Evolutionary conservation across 2,113 vertebrate genomes (phyloP), one percentile per base, ranked within the genome.

Genomic region (Myotis yumanensis): DNA sequence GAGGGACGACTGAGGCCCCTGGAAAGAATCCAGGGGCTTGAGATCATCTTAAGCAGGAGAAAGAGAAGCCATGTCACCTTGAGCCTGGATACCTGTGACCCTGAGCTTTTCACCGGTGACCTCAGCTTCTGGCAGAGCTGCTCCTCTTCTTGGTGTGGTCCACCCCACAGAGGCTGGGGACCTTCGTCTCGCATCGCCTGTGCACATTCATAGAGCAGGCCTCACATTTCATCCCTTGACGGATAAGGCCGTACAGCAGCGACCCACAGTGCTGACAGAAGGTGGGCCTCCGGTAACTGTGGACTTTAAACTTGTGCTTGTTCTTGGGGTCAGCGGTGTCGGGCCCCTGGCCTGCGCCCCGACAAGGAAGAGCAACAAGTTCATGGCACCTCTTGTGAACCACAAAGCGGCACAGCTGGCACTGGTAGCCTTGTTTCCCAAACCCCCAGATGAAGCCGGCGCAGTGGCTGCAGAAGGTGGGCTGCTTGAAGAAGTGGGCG

Each of bases 381-480:
- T 99, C 99, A 99, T 99, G 99, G 99, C 99, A 99, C 94, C 99
- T 98, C 98, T 99, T 99, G 95, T 99, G 99, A 97, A 99, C 99
- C 98, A 99, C 99, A 95, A 99, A 99, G 97, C 99, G 99, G 99
- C 99, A 99, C 98, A 99, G 99, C 99, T 77, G 75, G 75, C 75
- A 77, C 75, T 48, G 75, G 75, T 77, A 77, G 75, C 75, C 75
- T 22, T 77, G 75, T 3, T 51, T 52, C 1, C 75, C 75, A 0
- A 52, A 2, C 17, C 75, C 75, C 99, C 99, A 99, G 97, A 99
- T 99, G 97, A 99, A 99, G 98, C 99, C 99, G 81, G 99, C 98
- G 98, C 99, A 99, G 98, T 99, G 99, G 98, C 99, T 99, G 98
- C 99, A 99, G 98, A 99, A 99, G 95, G 99, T 99, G 80, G 99